These are phyloP conservation scores for Octomys mimax DNA, from an alignment of 2,797 vertebrate genomes.

Conservation along the genomic window DNA sequence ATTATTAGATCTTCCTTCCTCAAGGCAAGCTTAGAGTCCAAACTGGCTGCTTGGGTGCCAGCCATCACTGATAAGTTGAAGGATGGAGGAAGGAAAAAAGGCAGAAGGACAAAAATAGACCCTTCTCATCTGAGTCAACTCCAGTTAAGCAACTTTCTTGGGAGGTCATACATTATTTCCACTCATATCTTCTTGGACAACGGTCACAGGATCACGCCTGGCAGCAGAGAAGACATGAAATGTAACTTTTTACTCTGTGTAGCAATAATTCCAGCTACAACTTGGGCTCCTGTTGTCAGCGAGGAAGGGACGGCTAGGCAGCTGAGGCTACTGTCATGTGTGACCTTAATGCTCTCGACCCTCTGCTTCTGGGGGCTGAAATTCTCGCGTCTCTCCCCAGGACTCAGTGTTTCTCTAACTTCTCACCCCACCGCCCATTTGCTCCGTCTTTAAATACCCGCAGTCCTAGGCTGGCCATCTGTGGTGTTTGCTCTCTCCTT, in stretches of 20 bases:
- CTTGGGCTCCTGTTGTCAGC: background rate
- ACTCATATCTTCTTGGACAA: background rate
- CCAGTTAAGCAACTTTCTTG: background rate
- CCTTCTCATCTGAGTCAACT: background rate
- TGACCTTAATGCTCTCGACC: background rate
- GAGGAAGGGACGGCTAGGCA: background rate
- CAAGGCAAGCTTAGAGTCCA: background rate
- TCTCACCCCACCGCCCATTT: background rate
- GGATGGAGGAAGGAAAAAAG: background rate
- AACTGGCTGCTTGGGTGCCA: conserved; percentile 19
- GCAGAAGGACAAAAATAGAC: background rate
- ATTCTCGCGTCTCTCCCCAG: background rate
- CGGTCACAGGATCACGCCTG: background rate
- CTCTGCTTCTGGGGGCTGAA: background rate
- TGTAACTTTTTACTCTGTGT: background rate
- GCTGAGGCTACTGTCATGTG: fast-evolving
- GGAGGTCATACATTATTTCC: background rate
- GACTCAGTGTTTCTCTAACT: background rate
- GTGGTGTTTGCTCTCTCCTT: background rate
- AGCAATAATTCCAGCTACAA: background rate
- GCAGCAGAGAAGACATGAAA: background rate
- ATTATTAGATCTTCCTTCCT: background rate
- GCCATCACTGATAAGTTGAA: background rate
- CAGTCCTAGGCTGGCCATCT: fast-evolving
- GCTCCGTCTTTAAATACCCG: background rate